Evolutionary conservation across 2,797 vertebrate genomes (phyloP), one percentile per base, ranked within the genome.

Genomic region (Garrulus glandarius): DNA sequence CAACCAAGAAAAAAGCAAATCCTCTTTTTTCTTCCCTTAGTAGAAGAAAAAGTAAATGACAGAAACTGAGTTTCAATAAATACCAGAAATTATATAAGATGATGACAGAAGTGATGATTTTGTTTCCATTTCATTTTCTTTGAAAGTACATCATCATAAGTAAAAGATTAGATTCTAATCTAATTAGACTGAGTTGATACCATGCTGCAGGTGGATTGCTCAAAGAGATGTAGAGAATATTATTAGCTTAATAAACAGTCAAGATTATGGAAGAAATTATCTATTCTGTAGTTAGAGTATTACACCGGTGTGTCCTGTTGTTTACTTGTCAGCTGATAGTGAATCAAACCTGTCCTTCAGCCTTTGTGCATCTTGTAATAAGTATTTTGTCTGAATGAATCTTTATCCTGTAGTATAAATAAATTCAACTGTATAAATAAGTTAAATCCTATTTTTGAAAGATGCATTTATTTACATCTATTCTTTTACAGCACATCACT

Each of bases 361-460:
- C 37, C 34, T 93, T 92, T 87, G 52, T 68, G n/a, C 15, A 53
- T 82, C 83, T 95, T 72, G 37, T 70, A 95, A 74, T 90, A 93
- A 83, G 74, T 72, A 94, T 95, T 96, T 96, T 95, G 85, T 92
- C 82, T 83, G 89, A 93, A 94, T 81, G 57, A 81, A 92, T 92
- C 64, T 92, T 95, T 87, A 90, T 89, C 76, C 24, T 64, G 36
- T 56, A 64, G 64, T 75, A 47, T 87, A 96, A 94, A 96, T 92
- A 96, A 93, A 94, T 90, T 81, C 64, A 67, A 50, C 74, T 93
- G 23, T 59, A 93, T 83, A 96, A 96, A 91, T 69, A 95, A 78
- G 75, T 90, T 95, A 92, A 95, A 92, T 71, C 81, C 6, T 68
- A 16, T 90, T 95, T 94, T 91, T 80, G 32, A 93, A 89, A 92